Conservation (phyloP, 2,113 vertebrate species). For the Chaenocephalus aceratus region DNA sequence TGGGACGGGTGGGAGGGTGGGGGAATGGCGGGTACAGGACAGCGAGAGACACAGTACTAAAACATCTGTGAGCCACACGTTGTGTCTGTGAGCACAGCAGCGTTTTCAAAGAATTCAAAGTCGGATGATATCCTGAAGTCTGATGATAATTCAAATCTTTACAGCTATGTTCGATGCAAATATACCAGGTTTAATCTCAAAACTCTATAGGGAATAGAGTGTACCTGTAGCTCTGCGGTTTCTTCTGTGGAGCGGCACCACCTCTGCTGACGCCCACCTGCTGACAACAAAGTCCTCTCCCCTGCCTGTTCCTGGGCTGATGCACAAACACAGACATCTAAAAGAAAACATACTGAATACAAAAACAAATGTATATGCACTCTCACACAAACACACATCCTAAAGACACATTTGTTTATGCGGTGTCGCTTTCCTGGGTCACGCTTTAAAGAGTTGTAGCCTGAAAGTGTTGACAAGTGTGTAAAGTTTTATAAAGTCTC, state of each 20-base stretch:
- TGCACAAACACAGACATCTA: constrained; percentile 6
- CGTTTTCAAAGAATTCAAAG: constrained; percentile 2
- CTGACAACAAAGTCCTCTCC: constrained; percentile 67
- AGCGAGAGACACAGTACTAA: constrained; percentile 2
- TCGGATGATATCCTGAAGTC: neutral
- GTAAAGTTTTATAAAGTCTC: constrained; percentile 7
- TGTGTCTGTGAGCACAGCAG: neutral
- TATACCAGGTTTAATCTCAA: neutral
- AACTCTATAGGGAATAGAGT: neutral
- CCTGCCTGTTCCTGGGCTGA: constrained; percentile 75
- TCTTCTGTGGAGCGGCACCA: constrained; percentile 51
- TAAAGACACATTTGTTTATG: constrained; percentile 9
- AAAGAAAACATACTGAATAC: neutral
- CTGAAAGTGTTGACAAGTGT: constrained; percentile 21
- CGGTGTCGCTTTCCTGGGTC: neutral
- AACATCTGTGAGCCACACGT: constrained; percentile 31
- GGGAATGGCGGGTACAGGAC: neutral
- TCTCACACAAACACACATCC: constrained; percentile 11
- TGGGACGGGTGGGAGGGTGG: neutral
- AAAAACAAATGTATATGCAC: constrained; percentile 15
- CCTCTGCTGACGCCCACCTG: constrained; percentile 44
- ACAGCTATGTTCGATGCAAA: constrained; percentile 11
- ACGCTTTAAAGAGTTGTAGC: neutral
- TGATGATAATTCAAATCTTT: neutral
- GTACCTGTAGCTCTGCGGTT: constrained; percentile 72